Evolutionary conservation across 2,797 vertebrate species (phyloP), one percentile per base, ranked within the genome.

Genomic region (Pelobates cultripes): DNA sequence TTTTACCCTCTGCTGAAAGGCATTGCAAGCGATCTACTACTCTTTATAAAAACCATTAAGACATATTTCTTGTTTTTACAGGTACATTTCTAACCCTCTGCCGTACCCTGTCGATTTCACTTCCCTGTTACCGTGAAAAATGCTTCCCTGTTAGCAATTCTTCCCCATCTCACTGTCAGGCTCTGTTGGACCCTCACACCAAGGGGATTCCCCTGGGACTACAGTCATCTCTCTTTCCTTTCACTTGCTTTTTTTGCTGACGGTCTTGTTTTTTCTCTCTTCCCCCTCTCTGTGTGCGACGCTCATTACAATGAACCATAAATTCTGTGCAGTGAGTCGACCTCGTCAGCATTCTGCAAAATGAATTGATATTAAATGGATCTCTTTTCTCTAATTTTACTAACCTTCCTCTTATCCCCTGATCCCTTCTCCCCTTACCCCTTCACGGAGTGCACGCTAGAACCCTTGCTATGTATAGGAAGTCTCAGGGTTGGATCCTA

Each of bases 321-420:
- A 95, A 96, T 96, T 94, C 90, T 85, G 81, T 91, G 92, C 92
- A 91, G 92, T 93, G 94, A 89, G 91, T 93, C 94, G 92, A 94
- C 95, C 93, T 91, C 79, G 90, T 97, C 96, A 96, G 96, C 96
- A 95, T 92, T 94, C 94, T 93, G 91, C 87, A 86, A 91, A 95
- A 96, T 94, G 94, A 96, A 96, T 95, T 95, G 95, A 95, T 96
- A 95, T 95, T 95, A 97, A 96, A 95, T 86, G 89, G 91, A 93
- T 94, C 93, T 90, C 91, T 95, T 94, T 91, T 92, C 94, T 93
- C 90, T 94, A 92, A 92, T 94, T 94, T 94, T 89, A 14, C 86
- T 85, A 92, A 89, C 44, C 70, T 80, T 85, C 47, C 55, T 57
- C 55, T 57, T 4, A 7, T 57, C 9, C 55, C 55, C 9, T 57